Conservation (phyloP, 2,888 invertebrate genomes). For the Mimachlamys varia region DNA sequence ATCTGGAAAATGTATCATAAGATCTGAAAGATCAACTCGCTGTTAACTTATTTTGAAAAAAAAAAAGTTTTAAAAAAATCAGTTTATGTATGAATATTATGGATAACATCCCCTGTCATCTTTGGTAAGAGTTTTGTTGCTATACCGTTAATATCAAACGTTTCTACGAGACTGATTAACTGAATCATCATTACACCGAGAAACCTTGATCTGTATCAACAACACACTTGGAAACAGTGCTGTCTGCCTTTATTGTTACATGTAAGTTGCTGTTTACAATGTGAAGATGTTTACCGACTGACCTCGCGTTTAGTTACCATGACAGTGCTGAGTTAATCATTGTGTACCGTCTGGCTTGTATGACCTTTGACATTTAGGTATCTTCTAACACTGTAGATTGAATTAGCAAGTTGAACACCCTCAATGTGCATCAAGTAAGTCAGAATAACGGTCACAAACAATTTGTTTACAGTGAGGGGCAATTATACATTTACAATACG, state of each 20-base stretch:
- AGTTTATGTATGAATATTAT: background rate
- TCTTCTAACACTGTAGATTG: background rate
- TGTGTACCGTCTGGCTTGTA: background rate
- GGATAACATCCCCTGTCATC: background rate
- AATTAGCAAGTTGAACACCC: background rate
- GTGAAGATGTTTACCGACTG: background rate
- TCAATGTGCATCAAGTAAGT: background rate
- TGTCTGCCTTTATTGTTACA: background rate
- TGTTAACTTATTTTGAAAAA: background rate
- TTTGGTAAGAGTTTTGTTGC: background rate
- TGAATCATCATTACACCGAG: background rate
- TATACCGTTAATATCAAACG: background rate
- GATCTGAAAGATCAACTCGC: background rate
- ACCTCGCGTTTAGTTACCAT: background rate
- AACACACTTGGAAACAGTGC: background rate
- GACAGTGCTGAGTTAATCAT: background rate
- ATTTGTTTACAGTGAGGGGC: background rate
- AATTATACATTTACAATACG: background rate
- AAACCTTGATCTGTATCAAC: conserved; percentile 3
- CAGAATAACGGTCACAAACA: background rate
- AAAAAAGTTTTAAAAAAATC: background rate
- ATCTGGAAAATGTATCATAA: background rate
- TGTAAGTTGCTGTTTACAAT: background rate
- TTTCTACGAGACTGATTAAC: background rate
- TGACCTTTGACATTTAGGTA: background rate